Evolutionary conservation across 2,888 invertebrate genomes (phyloP).

Genomic region (Cheilosia vernalis): DNA sequence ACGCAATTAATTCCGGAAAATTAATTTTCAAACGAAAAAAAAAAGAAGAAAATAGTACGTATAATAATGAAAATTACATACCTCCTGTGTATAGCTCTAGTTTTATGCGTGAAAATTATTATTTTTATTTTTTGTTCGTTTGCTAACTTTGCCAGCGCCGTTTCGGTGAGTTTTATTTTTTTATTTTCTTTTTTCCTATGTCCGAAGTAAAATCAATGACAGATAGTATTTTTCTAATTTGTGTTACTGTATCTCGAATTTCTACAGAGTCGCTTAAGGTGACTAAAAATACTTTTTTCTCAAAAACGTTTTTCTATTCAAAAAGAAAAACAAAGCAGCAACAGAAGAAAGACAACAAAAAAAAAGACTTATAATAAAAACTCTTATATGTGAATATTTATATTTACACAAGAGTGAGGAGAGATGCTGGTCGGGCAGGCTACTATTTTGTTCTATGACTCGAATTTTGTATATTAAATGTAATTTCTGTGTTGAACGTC

Average conservation of each 20-base stretch:
- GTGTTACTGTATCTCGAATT: conserved; percentile 61
- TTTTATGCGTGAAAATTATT: not conserved
- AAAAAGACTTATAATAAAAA: conserved; percentile 35
- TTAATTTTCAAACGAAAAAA: not conserved
- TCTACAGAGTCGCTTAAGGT: conserved; percentile 51
- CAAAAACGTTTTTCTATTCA: conserved; percentile 28
- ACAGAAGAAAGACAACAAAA: conserved; percentile 6
- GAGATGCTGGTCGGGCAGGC: conserved; percentile 5
- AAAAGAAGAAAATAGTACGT: not conserved
- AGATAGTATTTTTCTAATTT: conserved; percentile 35
- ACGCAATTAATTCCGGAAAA: conserved; percentile 4
- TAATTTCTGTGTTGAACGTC: conserved; percentile 3
- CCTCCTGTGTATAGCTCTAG: not conserved
- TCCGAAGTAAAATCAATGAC: conserved; percentile 54
- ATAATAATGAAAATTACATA: not conserved
- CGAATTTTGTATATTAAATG: conserved; percentile 6
- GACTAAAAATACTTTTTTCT: conserved; percentile 66
- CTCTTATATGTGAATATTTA: conserved; percentile 47
- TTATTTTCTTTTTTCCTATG: not conserved
- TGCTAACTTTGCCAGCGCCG: conserved; percentile 1
- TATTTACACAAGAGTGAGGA: conserved; percentile 53
- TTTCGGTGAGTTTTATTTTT: not conserved
- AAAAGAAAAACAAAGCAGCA: conserved; percentile 9
- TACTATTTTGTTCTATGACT: conserved; percentile 6
- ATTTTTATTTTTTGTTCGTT: conserved; percentile 2